Conservation (phyloP, 1,140 invertebrate species). For the Adelges cooleyi region DNA sequence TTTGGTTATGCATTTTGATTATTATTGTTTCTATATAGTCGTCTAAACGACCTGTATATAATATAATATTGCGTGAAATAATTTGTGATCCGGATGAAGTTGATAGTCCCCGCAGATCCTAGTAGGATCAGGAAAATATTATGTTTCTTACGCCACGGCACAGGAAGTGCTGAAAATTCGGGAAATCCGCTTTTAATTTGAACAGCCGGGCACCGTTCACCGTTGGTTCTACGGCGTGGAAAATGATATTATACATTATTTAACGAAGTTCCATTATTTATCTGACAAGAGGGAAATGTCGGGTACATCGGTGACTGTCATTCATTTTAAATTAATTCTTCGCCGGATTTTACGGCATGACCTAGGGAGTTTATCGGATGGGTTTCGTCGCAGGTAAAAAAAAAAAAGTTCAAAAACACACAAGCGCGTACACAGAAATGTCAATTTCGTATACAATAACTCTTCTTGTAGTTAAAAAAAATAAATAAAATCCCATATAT, state of each 20-base stretch:
- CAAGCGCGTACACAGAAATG: background rate
- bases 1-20: too few species aligned
- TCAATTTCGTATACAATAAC: background rate
- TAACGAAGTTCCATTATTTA: constrained; percentile 17
- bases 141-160: too few species aligned
- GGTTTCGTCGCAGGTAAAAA: background rate
- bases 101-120: too few species aligned
- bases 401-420: background rate
- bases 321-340: constrained; percentile 20
- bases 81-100: too few species aligned
- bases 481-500: background rate
- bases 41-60: too few species aligned
- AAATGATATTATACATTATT: constrained; percentile 6
- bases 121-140: too few species aligned
- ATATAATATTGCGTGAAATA: too few species aligned
- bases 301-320: constrained; percentile 5
- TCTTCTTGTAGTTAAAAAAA: background rate
- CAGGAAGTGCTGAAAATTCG: too few species aligned
- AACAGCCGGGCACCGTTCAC: background rate
- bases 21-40: too few species aligned
- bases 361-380: too few species aligned
- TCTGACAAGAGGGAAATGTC: background rate
- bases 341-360: background rate
- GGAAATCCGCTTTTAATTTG: background rate
- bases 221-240: background rate